Percentiles rank a stretch among this genome's conserved stretches.
Conservation (phyloP, 92 coral and sea anemone species). For the Ricordea florida region DNA sequence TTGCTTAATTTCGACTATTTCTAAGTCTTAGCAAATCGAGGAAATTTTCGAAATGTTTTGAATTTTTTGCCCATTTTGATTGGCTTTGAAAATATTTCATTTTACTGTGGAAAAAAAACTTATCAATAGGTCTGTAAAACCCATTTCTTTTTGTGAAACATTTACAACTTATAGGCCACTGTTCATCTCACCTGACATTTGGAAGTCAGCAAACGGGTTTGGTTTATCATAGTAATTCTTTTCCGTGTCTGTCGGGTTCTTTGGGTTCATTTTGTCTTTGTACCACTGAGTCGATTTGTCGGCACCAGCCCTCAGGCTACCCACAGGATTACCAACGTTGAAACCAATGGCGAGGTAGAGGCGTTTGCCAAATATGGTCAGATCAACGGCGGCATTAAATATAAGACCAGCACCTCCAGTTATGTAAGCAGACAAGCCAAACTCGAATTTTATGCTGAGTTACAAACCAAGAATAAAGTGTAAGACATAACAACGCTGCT, state of each 20-base stretch:
- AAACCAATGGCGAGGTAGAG: conserved; percentile 69
- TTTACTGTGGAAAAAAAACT: too few relatives aligned
- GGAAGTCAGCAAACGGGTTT: conserved; percentile 91
- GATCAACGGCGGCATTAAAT: conserved; percentile 93
- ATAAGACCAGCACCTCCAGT: conserved; percentile 44
- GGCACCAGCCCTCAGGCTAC: conserved; percentile 66
- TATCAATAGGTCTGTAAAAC: too few relatives aligned
- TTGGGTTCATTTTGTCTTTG: conserved; percentile 85
- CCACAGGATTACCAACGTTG: conserved; percentile 69
- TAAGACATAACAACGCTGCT: background rate
- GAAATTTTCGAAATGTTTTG: too few relatives aligned
- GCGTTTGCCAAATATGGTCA: conserved; percentile 94
- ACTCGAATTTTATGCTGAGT: conserved; percentile 86
- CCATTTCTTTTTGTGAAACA: too few relatives aligned
- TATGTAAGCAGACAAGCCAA: conserved; percentile 73
- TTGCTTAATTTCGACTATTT: too few relatives aligned
- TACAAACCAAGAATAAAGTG: background rate
- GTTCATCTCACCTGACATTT: conserved; percentile 83
- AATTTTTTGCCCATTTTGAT: too few relatives aligned
- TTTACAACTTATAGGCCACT: too few relatives aligned
- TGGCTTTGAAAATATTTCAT: too few relatives aligned
- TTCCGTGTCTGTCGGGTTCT: conserved; percentile 78
- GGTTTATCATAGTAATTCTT: conserved; percentile 90
- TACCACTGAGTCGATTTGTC: conserved; percentile 73
- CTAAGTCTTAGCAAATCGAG: too few relatives aligned